Conservation (phyloP, 2,888 invertebrate genomes). For the Antitype chi region DNA sequence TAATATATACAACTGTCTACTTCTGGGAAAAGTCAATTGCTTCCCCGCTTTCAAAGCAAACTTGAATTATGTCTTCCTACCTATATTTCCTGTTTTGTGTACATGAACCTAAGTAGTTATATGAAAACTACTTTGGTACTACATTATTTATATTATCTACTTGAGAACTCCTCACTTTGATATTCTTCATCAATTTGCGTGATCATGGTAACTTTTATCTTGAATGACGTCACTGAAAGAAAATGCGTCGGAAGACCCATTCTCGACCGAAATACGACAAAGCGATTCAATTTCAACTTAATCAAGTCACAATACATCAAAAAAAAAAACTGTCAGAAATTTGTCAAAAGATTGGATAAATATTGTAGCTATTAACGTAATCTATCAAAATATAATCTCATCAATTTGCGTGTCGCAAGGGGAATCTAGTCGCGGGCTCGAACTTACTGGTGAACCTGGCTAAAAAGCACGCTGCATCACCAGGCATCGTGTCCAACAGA, state of each 20-base stretch:
- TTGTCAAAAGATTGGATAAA: slow-evolving; percentile 3
- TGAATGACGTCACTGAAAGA: not conserved
- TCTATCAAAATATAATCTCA: slow-evolving; percentile 41
- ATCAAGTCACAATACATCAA: not conserved
- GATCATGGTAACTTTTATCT: not conserved
- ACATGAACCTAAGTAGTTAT: not conserved
- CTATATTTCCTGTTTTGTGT: not conserved
- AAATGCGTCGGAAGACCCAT: not conserved
- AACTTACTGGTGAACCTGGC: too few relatives aligned
- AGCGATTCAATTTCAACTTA: not conserved
- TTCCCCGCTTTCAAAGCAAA: not conserved
- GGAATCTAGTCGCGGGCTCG: too few relatives aligned
- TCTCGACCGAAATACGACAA: slow-evolving; percentile 1
- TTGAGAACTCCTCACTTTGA: not conserved
- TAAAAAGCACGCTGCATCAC: too few relatives aligned
- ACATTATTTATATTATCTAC: not conserved
- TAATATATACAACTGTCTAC: not conserved
- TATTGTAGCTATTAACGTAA: slow-evolving; percentile 27
- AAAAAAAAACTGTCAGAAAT: slow-evolving; percentile 10
- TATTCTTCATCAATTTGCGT: not conserved
- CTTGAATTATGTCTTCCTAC: not conserved
- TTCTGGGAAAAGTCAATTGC: not conserved
- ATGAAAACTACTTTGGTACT: not conserved
- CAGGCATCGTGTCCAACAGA: too few relatives aligned
- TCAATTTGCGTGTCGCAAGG: slow-evolving; percentile 47